Conservation (phyloP, 2,113 vertebrate species). For the Eubucco bourcierii region DNA sequence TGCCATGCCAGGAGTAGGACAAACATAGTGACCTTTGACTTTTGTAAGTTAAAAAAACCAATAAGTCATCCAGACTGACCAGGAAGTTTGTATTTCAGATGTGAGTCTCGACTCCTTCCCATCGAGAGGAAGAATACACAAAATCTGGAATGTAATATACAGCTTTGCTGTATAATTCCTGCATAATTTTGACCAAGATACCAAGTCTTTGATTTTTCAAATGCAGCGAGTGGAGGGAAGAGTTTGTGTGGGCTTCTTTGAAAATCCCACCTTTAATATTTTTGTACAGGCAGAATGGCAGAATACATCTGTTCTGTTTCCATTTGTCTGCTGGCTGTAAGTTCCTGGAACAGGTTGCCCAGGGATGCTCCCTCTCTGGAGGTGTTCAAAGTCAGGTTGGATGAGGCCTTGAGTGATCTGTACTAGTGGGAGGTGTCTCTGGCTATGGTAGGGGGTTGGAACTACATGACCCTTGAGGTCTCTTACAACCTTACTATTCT, state of each 20-base stretch:
- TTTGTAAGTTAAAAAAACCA: not conserved
- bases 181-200: not conserved
- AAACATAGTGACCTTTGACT: not conserved
- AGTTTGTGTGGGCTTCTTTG: not conserved
- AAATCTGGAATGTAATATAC: not conserved
- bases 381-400: no score
- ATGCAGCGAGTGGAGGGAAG: not conserved
- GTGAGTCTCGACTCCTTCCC: not conserved
- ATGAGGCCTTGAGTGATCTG: no score
- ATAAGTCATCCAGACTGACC: not conserved
- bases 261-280: not conserved
- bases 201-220: not conserved
- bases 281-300: not conserved
- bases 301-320: not conserved
- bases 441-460: no score
- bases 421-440: no score
- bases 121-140: not conserved
- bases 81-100: not conserved
- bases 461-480: no score
- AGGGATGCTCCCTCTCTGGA: no score
- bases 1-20: not conserved
- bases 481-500: no score
- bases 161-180: not conserved
- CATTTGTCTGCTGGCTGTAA: not conserved
- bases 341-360: no score